Percentiles rank a stretch among this genome's conserved stretches.
Evolutionary conservation across 2,888 invertebrate species (phyloP).

Genomic region (Clusia tigrina): DNA sequence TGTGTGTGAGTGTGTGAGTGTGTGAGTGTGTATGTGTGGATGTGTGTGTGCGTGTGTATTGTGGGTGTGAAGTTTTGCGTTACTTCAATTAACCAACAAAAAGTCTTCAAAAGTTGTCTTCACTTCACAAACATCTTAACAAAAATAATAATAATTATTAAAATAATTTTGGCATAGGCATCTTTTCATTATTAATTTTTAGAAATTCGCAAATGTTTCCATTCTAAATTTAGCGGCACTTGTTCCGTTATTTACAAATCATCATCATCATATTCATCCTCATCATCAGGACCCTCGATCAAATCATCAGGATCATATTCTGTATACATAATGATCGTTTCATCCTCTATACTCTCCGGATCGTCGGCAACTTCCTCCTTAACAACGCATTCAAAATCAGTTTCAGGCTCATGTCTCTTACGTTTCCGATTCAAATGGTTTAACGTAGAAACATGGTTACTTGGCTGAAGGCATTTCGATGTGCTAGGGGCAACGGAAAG

Average conservation of each 20-base stretch:
- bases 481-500: constrained; percentile 11
- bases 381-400: constrained; percentile 31
- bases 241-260: constrained; percentile 46
- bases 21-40: constrained; percentile 11
- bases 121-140: too few relatives aligned
- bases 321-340: constrained; percentile 40
- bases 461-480: background rate
- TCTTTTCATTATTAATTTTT: constrained; percentile 30
- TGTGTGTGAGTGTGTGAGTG: constrained; percentile 7
- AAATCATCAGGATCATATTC: constrained; percentile 54
- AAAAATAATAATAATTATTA: constrained; percentile 11
- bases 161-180: constrained; percentile 33
- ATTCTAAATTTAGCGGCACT: constrained; percentile 49
- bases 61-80: background rate
- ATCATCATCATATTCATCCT: constrained; percentile 33
- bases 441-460: background rate
- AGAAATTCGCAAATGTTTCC: constrained; percentile 35
- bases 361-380: constrained; percentile 42
- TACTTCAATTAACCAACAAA: too few relatives aligned
- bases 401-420: constrained; percentile 33
- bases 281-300: constrained; percentile 54
- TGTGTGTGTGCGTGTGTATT: constrained; percentile 12
- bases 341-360: constrained; percentile 39
- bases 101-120: background rate
- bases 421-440: constrained; percentile 37